phyloP scores from a whole-genome alignment of 1,140 invertebrate genomes.

The Aphelinus atriplicis region DNA sequence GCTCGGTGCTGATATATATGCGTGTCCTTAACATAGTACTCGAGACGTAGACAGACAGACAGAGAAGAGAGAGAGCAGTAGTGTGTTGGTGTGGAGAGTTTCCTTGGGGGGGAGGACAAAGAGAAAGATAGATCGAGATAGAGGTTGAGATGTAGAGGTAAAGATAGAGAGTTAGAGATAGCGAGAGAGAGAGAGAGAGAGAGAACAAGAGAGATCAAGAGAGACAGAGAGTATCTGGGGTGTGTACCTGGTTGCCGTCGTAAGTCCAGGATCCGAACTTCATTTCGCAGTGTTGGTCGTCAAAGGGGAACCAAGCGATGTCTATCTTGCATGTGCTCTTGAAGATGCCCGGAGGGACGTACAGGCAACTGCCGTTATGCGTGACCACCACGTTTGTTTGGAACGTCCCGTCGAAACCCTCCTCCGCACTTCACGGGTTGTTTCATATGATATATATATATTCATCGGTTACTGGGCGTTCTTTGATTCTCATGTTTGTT shows the following conservation, averaged over 20 bases:
- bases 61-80: too few species aligned
- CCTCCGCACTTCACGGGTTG: conserved; percentile 85
- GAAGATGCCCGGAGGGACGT: conserved; percentile 98
- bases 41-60: too few species aligned
- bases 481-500: conserved; percentile 40
- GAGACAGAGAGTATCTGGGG: conserved; percentile 48
- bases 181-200: conserved; percentile 4
- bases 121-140: background rate
- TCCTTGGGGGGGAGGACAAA: conserved; percentile 1
- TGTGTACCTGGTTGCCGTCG: conserved; percentile 87
- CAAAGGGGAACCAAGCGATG: conserved; percentile 99
- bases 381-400: conserved; percentile 97
- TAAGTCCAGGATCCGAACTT: conserved; percentile 97
- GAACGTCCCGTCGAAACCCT: conserved; percentile 97
- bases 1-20: too few species aligned
- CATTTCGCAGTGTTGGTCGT: conserved; percentile 97
- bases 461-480: background rate
- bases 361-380: conserved; percentile 94
- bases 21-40: too few species aligned
- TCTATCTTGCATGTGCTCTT: conserved; percentile 99
- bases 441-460: conserved; percentile 41
- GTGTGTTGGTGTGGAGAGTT: background rate
- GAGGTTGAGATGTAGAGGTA: background rate
- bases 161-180: background rate
- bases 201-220: conserved; percentile 28